Evolutionary conservation across 2,113 vertebrate genomes (phyloP), one percentile per base, ranked within the genome.

Genomic region (Rhea pennata): DNA sequence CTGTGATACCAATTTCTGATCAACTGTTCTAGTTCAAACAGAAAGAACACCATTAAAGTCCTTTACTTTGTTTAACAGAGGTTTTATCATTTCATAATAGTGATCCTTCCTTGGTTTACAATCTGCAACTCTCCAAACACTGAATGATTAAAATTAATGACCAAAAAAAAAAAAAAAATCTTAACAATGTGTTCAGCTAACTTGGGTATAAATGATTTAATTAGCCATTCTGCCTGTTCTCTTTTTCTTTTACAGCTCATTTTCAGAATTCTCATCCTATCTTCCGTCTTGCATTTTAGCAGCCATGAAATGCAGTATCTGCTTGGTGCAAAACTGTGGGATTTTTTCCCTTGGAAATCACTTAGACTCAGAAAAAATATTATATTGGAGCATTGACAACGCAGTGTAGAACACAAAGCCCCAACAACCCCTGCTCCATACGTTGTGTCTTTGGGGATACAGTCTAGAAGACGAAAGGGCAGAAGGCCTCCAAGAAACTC

Each of bases 201-300:
- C 10, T 5, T 5, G 13, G 24, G 6, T 6, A n/a, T 0, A 1
- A 50, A 39, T 3, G 51, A 50, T 7, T 42, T 12, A 51, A 22
- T 10, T 12, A 12, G 15, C 40, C 82, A 50, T 12, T 19, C 66
- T 67, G 36, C 2, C 2, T 16, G 21, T 14, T 50, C 12, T 40
- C 56, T 39, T 59, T 71, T 50, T n/a, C 46, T 71, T 39, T 33
- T 51, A 20, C 44, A 42, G 6, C 42, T 39, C 40, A 33, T 24
- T n/a, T 46, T 5, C 31, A 44, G 26, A 59, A 36, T 16, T 33
- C 31, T n/a, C 31, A 76, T 33, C 40, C 73, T 56, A 46, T 33
- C 40, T 76, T 26, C 23, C 46, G 22, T 48, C 42, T 36, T 61
- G 31, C 58, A 48, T 62, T 48, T 61, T 62, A 26, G 23, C 39